phyloP scores from a whole-genome alignment of 2,797 vertebrate genomes.

The Nothura maculosa region DNA sequence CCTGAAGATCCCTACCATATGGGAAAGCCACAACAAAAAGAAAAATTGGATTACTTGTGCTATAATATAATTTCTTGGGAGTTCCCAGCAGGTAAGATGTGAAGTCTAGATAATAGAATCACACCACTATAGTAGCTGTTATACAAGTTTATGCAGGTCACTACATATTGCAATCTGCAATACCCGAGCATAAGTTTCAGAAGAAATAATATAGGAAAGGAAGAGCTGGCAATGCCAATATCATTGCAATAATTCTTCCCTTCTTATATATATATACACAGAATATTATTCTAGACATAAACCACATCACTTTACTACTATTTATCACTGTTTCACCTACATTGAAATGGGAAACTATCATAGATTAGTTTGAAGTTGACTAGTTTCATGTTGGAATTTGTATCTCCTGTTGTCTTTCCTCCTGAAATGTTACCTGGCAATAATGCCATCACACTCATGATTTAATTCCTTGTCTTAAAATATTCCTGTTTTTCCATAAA shows the following conservation, averaged over 20 bases:
- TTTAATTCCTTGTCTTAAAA: neutral
- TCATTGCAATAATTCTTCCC: neutral
- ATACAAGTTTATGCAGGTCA: slow-evolving; percentile 61
- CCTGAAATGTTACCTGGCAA: neutral
- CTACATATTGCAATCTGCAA: slow-evolving; percentile 39
- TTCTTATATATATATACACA: neutral
- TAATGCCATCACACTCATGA: neutral
- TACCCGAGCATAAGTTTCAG: neutral
- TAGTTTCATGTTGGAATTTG: neutral
- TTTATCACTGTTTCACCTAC: neutral
- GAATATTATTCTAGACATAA: neutral
- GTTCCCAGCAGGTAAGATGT: slow-evolving; percentile 61
- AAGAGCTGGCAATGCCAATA: neutral
- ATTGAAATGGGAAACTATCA: neutral
- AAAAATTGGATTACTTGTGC: slow-evolving; percentile 24
- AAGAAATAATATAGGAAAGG: slow-evolving; percentile 36
- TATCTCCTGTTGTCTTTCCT: neutral
- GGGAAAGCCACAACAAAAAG: slow-evolving; percentile 9
- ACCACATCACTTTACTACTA: neutral
- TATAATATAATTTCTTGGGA: slow-evolving; percentile 28
- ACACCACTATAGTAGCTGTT: slow-evolving; percentile 37
- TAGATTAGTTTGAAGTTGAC: neutral
- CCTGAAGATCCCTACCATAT: neutral
- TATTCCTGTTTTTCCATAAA: neutral
- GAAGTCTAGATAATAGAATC: slow-evolving; percentile 64